phyloP scores from a whole-genome alignment of 2,888 invertebrate species.

The Macrophya annulata region DNA sequence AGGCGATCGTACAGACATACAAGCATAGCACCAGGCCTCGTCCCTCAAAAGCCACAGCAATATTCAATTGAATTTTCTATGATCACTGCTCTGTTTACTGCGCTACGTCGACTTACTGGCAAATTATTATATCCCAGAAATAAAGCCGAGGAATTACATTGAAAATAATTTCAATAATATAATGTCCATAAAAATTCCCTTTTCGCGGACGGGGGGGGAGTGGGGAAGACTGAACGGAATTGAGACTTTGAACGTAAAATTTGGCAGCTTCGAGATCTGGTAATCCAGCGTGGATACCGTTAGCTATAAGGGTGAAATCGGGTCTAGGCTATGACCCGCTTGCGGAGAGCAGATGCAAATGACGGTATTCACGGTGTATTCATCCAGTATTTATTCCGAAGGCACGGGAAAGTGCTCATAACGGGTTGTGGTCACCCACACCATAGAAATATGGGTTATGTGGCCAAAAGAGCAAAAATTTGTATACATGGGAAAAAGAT shows the following conservation, averaged over 20 bases:
- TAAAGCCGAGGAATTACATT: not conserved
- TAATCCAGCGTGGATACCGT: constrained; percentile 67
- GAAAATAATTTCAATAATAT: not conserved
- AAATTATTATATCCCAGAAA: not conserved
- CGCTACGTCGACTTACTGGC: constrained; percentile 3
- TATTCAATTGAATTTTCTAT: not conserved
- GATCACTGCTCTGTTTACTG: constrained; percentile 18
- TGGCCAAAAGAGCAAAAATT: constrained; percentile 77
- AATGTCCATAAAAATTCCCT: not conserved
- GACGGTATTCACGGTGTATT: constrained; percentile 61
- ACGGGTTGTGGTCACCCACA: constrained; percentile 76
- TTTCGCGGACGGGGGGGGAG: not conserved
- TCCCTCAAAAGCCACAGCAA: constrained; percentile 8
- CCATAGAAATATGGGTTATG: constrained; percentile 78
- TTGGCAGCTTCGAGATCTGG: constrained; percentile 40
- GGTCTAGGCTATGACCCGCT: constrained; percentile 29
- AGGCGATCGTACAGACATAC: not conserved
- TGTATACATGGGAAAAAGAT: constrained; percentile 75
- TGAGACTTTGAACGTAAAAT: constrained; percentile 49
- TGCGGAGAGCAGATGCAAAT: constrained; percentile 71
- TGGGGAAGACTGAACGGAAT: constrained; percentile 29
- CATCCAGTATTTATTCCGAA: constrained; percentile 62
- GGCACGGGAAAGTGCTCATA: constrained; percentile 72
- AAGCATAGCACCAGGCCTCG: not conserved
- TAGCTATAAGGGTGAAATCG: constrained; percentile 62